A percentile compares a stretch with the other conserved stretches of the same genome.
Evolutionary conservation across 2,113 vertebrate genomes (phyloP).

Genomic region (Climacteris rufus): DNA sequence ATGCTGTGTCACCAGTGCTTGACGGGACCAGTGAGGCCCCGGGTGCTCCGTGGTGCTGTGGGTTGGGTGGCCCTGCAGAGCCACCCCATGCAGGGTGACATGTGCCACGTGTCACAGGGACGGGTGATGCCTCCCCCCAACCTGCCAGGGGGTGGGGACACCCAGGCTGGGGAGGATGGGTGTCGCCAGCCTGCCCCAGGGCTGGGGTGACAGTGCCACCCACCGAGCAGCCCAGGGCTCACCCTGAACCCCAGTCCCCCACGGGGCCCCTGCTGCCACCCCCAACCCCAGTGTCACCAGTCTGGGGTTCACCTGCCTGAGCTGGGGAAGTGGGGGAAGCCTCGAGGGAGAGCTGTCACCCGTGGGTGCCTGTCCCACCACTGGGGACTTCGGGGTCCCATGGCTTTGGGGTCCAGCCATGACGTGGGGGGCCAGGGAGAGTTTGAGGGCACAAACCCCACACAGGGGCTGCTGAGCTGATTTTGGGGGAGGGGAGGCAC

Average conservation of each 20-base stretch:
- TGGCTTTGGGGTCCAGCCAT: not conserved
- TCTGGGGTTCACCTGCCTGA: not conserved
- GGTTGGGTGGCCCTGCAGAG: not conserved
- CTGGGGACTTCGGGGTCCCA: not conserved
- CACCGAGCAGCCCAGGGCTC: not conserved
- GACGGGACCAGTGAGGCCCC: not conserved
- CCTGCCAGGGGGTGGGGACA: not conserved
- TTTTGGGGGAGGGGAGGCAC: not conserved
- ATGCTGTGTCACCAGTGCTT: not conserved
- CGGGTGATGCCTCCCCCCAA: not conserved
- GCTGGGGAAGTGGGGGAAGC: not conserved
- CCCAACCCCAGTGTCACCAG: not conserved
- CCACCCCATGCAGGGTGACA: not conserved
- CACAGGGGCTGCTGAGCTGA: not conserved
- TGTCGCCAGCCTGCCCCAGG: not conserved
- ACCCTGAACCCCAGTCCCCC: not conserved
- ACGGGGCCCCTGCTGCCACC: not conserved
- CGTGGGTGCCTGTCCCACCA: not conserved
- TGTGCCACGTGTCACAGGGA: not conserved
- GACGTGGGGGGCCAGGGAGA: rapidly evolving
- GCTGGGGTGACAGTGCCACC: not conserved
- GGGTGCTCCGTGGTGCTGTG: not conserved
- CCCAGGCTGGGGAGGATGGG: not conserved
- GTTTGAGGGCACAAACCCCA: not conserved
- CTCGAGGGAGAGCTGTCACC: not conserved